These are phyloP conservation scores for Myopa testacea DNA, from an alignment of 2,888 invertebrate species.

Conservation along the genomic window DNA sequence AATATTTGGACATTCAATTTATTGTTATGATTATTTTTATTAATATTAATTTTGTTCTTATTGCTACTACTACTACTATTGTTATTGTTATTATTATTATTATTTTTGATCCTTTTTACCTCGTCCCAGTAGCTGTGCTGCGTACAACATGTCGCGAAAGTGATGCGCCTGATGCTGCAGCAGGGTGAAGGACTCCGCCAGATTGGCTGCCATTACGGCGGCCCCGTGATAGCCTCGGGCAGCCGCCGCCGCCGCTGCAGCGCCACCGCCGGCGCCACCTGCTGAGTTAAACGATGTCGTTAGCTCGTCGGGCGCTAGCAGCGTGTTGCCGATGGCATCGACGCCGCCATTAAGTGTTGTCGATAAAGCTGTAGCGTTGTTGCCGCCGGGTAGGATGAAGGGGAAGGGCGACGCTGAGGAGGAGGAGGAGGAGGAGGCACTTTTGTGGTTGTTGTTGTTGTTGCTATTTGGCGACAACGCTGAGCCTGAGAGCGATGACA, in stretches of 20 bases:
- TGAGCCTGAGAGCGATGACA: conserved; percentile 58
- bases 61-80: neutral
- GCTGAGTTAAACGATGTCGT: conserved; percentile 31
- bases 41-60: neutral
- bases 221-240: conserved; percentile 46
- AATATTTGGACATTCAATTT: neutral
- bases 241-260: conserved; percentile 29
- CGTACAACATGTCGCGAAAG: conserved; percentile 75
- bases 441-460: conserved; percentile 58
- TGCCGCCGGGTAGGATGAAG: neutral
- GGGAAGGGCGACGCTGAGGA: conserved; percentile 24
- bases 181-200: conserved; percentile 69
- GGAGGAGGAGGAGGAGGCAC: conserved; percentile 35
- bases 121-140: conserved; percentile 74
- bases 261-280: conserved; percentile 33
- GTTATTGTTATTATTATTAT: neutral
- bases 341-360: conserved; percentile 42
- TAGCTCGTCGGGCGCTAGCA: conserved; percentile 16
- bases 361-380: conserved; percentile 35
- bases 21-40: neutral
- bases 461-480: conserved; percentile 56
- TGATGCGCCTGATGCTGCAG: conserved; percentile 68
- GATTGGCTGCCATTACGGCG: conserved; percentile 63
- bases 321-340: conserved; percentile 29
- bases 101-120: conserved; percentile 66